Evolutionary conservation across 2,888 invertebrate genomes (phyloP).

Genomic region (Ommatoiulus sabulosus): DNA sequence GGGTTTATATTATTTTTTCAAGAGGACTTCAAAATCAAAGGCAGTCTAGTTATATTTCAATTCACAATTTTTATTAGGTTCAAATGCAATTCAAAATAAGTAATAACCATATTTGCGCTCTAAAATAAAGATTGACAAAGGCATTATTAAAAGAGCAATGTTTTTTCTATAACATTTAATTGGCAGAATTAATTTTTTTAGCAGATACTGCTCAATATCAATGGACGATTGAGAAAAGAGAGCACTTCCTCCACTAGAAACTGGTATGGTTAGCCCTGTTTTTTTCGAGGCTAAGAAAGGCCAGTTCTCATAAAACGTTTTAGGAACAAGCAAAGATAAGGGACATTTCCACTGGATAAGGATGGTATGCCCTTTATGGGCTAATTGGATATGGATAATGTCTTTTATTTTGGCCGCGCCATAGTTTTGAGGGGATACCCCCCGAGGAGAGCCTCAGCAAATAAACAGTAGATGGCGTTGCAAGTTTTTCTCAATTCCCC

Average conservation of each 20-base stretch:
- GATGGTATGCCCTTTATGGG: neutral
- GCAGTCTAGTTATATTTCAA: neutral
- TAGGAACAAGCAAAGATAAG: neutral
- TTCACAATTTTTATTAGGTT: conserved; percentile 18
- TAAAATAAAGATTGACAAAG: neutral
- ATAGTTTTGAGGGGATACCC: neutral
- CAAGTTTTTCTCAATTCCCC: conserved; percentile 27
- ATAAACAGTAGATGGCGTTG: conserved; percentile 13
- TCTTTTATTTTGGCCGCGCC: neutral
- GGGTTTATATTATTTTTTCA: too few species aligned
- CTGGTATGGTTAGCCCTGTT: neutral
- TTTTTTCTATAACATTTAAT: neutral
- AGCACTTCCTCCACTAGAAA: neutral
- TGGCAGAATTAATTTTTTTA: neutral
- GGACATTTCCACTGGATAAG: neutral
- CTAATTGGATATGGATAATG: neutral
- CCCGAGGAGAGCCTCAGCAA: neutral
- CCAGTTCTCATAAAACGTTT: too few species aligned
- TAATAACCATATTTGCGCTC: neutral
- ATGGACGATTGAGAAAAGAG: conserved; percentile 34
- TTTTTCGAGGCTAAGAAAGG: neutral
- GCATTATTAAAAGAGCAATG: neutral
- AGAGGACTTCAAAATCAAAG: neutral
- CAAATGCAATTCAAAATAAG: neutral
- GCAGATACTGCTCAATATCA: conserved; percentile 34